These are phyloP conservation scores for Rafetus swinhoei DNA, from an alignment of 2,113 vertebrate species.

Conservation along the genomic window DNA sequence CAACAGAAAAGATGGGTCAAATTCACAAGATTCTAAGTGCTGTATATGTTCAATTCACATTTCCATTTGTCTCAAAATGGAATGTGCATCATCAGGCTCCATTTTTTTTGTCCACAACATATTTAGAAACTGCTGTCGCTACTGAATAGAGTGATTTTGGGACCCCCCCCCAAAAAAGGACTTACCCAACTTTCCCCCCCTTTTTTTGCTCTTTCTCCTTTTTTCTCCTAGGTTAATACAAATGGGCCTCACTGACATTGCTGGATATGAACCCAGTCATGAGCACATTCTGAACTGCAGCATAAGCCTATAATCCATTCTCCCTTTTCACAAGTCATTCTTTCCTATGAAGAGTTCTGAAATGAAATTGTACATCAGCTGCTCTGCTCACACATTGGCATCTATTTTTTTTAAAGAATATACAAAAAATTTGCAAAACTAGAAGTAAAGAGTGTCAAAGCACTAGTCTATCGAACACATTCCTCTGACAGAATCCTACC, in stretches of 20 bases:
- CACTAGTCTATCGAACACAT: conserved; percentile 50
- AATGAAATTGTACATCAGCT: neutral
- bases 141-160: neutral
- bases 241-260: conserved; percentile 40
- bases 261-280: conserved; percentile 26
- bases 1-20: conserved; percentile 50
- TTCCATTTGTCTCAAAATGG: conserved; percentile 60
- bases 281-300: conserved; percentile 34
- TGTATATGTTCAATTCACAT: conserved; percentile 36
- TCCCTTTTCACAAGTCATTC: conserved; percentile 51
- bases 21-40: conserved; percentile 36
- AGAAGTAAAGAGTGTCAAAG: conserved; percentile 49
- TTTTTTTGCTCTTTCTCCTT: conserved; percentile 9
- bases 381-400: conserved; percentile 3
- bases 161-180: neutral
- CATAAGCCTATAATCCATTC: conserved; percentile 72
- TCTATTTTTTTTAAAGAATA: neutral
- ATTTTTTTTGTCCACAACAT: conserved; percentile 40
- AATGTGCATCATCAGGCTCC: conserved; percentile 52
- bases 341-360: conserved; percentile 48
- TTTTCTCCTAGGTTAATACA: conserved; percentile 36
- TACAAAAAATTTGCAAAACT: conserved; percentile 24
- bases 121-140: conserved; percentile 69
- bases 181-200: neutral
- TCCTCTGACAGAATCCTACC: conserved; percentile 54